These are phyloP conservation scores for Isurus oxyrinchus DNA, from an alignment of 2,113 vertebrate species.

Conservation along the genomic window DNA sequence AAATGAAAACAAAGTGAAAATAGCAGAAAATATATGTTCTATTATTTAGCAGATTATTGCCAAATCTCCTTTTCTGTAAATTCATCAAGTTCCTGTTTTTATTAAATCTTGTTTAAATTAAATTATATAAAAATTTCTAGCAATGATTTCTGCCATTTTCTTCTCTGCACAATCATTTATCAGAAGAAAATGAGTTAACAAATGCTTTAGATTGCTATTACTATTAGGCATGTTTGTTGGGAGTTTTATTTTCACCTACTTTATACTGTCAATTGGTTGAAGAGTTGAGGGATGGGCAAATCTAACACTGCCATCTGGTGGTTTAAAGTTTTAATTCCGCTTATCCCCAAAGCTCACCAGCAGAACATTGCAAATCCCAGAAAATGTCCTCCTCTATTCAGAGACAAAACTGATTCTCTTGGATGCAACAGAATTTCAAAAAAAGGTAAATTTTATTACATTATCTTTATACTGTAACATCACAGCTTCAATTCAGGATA, in stretches of 20 bases:
- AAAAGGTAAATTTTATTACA: background rate
- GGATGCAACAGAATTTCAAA: background rate
- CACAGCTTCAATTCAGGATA: background rate
- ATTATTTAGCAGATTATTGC: background rate
- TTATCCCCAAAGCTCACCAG: background rate
- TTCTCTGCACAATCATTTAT: background rate
- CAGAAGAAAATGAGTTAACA: background rate
- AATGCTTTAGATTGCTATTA: background rate
- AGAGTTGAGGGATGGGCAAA: background rate
- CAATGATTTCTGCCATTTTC: background rate
- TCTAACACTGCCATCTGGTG: constrained; percentile 1
- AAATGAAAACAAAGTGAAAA: background rate
- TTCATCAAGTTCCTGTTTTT: background rate
- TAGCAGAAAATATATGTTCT: background rate
- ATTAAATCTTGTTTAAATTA: background rate
- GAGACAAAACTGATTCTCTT: background rate
- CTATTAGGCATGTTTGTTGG: background rate
- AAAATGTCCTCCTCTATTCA: background rate
- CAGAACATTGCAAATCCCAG: background rate
- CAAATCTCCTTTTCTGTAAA: background rate
- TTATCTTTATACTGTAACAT: background rate
- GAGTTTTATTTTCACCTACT: background rate
- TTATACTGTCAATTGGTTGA: background rate
- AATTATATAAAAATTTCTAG: background rate
- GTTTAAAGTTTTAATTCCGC: background rate